Evolutionary conservation across 2,113 vertebrate genomes (phyloP).

Genomic region (Empidonax traillii): DNA sequence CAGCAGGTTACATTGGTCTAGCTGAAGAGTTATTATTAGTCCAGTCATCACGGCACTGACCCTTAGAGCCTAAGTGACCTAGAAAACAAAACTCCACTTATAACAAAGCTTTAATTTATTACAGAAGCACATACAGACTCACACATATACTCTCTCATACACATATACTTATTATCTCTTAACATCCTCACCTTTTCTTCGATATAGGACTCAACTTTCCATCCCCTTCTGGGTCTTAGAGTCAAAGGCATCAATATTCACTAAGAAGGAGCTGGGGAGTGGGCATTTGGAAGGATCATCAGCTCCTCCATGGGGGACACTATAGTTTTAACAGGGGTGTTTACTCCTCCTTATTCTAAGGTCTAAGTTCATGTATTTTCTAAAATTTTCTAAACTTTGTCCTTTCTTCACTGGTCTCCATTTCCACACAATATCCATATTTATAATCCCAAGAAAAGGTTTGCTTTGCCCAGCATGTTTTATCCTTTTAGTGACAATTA

Average conservation of each 20-base stretch:
- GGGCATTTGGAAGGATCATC: not conserved
- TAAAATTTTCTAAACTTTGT: not conserved
- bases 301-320: rapidly evolving
- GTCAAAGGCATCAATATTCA: not conserved
- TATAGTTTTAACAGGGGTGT: not conserved
- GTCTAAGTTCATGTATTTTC: not conserved
- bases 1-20: not conserved
- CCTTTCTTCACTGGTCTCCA: not conserved
- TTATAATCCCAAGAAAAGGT: not conserved
- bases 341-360: not conserved
- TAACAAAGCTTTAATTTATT: not conserved
- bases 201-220: not conserved
- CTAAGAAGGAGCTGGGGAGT: not conserved
- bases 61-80: not conserved
- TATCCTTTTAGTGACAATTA: not conserved
- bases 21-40: not conserved
- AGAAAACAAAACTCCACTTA: not conserved
- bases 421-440: not conserved
- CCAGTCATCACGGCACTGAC: not conserved
- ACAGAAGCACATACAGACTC: not conserved
- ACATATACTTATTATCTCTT: not conserved
- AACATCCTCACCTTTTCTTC: not conserved
- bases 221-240: not conserved
- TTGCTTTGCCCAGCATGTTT: not conserved
- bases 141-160: not conserved